These are phyloP conservation scores for Pegoplata infirma DNA, from an alignment of 2,888 invertebrate genomes.

Conservation along the genomic window DNA sequence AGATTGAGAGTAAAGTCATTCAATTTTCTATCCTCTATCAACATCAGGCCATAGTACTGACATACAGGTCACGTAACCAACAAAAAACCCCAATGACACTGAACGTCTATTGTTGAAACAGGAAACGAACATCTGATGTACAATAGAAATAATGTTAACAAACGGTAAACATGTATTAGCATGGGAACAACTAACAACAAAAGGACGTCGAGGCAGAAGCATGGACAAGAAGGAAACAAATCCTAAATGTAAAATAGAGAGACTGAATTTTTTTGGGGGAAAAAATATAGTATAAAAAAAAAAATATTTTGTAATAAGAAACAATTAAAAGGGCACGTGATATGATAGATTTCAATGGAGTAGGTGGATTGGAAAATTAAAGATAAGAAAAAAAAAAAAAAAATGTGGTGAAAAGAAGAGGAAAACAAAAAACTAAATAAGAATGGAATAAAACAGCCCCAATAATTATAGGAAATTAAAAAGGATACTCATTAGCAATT, in stretches of 20 bases:
- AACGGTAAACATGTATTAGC: background rate
- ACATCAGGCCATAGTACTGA: conserved; percentile 15
- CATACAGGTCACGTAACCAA: conserved; percentile 49
- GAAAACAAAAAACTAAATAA: background rate
- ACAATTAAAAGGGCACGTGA: conserved; percentile 20
- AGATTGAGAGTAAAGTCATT: too few species aligned
- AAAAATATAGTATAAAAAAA: background rate
- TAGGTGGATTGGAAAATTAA: background rate
- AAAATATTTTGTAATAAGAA: too few species aligned
- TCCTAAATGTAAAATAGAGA: background rate
- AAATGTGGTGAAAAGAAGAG: too few species aligned
- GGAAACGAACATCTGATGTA: conserved; percentile 29
- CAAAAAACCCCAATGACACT: background rate
- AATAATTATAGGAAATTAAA: conserved; percentile 43
- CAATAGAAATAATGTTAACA: background rate
- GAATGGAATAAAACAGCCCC: background rate
- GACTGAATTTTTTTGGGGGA: background rate
- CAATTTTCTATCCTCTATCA: conserved; percentile 6
- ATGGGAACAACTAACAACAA: background rate
- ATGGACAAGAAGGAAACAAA: background rate
- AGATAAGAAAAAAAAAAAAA: background rate
- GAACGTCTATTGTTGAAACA: conserved; percentile 18
- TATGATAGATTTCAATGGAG: conserved; percentile 8
- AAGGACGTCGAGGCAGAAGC: too few species aligned
- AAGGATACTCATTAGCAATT: conserved; percentile 57